Base-by-base conservation (phyloP, 2,888 invertebrate genomes). In the Cheilosia impressa region DNA sequence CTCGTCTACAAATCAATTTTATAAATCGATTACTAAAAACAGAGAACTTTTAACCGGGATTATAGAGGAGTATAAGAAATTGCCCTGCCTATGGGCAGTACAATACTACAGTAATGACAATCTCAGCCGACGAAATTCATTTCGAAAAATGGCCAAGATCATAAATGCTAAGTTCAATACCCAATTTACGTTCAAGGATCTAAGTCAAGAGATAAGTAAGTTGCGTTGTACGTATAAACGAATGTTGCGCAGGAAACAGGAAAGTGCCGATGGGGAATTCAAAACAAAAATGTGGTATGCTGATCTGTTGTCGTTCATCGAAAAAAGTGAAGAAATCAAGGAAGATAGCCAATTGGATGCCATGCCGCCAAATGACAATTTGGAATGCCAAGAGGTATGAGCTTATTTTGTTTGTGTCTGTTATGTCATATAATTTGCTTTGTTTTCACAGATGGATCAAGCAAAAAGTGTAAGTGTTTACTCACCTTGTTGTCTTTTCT, bases 31-130 rank as follows among this genome's bases (percentile, higher is more conserved):
- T 2, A 73, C 63, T 2, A 75, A 73, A 27, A 79, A 79, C 50
- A 75, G 43, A 27, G 55, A 58, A 2, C 73, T 84, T 13, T n/a
- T 84, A 3, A 79, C 63, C 0, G 71, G 53, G 7, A 43, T 79
- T 19, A 84, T 84, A 41, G 79, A 79, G 22, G 84, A 84, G 27
- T 84, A 84, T 15, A 52, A 41, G 24, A 84, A 65, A 24, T 15
- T 31, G 27, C 79, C 84, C 0, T 41, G 41, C 10, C 43, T 84
- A n/a, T 84, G 84, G 84, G 68, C 65, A 6, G 57, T 55, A 9
- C 52, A 79, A 53, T 66, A 82, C 55, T 82, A 82, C 5, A 77
- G 65, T 9, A 71, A 71, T 43, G 65, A 79, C 13, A 76, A 79
- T 22, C 10, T 13, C 0, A 24, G 53, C 1, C 79, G 84, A 0